phyloP scores from a whole-genome alignment of 2,113 vertebrate genomes.

The Helogale parvula region DNA sequence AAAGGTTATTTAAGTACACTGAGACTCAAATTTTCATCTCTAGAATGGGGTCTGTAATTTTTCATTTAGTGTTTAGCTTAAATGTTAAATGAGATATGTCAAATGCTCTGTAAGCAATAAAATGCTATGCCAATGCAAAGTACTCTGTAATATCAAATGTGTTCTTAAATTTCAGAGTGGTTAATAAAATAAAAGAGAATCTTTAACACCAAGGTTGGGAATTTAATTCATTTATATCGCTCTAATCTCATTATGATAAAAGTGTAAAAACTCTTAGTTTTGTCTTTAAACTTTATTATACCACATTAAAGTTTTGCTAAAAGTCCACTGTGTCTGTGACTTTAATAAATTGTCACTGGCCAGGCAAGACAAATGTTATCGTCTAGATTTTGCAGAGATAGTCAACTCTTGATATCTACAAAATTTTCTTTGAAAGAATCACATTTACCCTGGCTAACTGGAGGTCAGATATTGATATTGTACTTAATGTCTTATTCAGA shows the following conservation, averaged over 20 bases:
- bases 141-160: background rate
- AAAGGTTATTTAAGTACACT: background rate
- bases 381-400: background rate
- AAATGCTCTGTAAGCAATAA: background rate
- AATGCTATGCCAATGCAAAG: background rate
- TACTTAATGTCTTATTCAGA: background rate
- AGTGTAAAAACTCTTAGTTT: background rate
- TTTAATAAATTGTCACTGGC: background rate
- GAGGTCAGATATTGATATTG: background rate
- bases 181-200: background rate
- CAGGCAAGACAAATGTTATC: background rate
- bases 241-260: background rate
- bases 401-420: background rate
- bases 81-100: background rate
- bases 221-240: background rate
- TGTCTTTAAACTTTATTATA: conserved; percentile 19
- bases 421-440: background rate
- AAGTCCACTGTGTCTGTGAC: background rate
- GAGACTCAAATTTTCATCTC: background rate
- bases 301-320: background rate
- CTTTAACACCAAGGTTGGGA: background rate
- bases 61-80: background rate
- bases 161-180: background rate
- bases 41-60: background rate
- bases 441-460: conserved; percentile 18